Conservation (phyloP, 1,140 invertebrate genomes). For the Drosophila pruinosa region DNA sequence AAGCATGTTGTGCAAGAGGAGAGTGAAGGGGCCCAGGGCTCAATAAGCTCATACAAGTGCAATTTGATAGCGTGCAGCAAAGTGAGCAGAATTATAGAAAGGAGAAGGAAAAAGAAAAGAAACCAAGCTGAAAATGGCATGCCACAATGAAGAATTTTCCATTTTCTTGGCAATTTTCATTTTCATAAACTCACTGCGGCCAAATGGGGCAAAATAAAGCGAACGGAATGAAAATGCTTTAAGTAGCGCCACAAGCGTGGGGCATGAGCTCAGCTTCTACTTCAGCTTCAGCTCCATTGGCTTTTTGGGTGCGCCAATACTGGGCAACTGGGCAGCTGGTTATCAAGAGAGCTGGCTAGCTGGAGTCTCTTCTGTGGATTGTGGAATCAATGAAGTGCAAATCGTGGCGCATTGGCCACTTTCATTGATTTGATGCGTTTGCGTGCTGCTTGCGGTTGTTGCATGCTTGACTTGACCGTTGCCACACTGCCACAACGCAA, state of each 20-base stretch:
- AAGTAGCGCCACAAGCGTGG: conserved; percentile 44
- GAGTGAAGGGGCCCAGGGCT: conserved; percentile 6
- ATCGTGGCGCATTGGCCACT: conserved; percentile 65
- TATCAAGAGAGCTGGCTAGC: neutral
- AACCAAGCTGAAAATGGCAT: neutral
- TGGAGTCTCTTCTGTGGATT: conserved; percentile 19
- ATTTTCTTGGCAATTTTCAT: conserved; percentile 69
- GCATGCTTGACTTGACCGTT: conserved; percentile 70
- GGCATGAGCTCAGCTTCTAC: conserved; percentile 2
- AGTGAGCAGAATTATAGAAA: conserved; percentile 24
- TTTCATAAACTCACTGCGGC: conserved; percentile 58
- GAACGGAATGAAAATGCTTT: conserved; percentile 56
- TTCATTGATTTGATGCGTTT: conserved; percentile 81
- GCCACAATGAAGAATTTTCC: conserved; percentile 33
- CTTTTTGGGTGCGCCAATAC: conserved; percentile 15
- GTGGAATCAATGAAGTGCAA: conserved; percentile 71
- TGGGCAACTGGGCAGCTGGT: neutral
- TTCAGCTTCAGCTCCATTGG: conserved; percentile 28
- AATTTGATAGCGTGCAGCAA: conserved; percentile 36
- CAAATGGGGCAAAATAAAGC: conserved; percentile 54
- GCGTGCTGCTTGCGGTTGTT: conserved; percentile 71
- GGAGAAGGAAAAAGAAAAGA: conserved; percentile 8
- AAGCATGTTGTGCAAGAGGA: conserved; percentile 29
- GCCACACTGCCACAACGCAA: conserved; percentile 6
- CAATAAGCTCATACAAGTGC: conserved; percentile 40